Base-by-base conservation (phyloP, 2,797 vertebrate species). In the Pipistrellus pipistrellus region DNA sequence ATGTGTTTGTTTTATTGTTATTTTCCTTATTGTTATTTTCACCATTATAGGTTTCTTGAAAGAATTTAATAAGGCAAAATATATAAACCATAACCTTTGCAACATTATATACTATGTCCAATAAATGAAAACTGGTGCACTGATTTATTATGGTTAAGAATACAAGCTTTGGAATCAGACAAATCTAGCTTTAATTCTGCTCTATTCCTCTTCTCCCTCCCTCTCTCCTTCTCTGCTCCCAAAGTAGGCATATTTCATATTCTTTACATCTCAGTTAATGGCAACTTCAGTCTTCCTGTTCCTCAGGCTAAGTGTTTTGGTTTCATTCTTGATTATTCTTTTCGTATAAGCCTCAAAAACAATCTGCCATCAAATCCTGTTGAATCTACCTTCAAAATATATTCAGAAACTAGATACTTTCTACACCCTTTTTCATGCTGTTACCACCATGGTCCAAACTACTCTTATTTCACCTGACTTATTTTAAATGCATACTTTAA, bases 341-440 rank as follows among this genome's bases (percentile, higher is more conserved):
- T 85, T 57, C 59, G 46, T 53, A 38, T 2, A 86, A 78, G 44
- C 11, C 41, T 89, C 32, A 81, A 23, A 82, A 83, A 55, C 18
- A 82, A 44, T 44, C 44, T 44, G 44, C 44, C 44, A 62, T n/a
- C 14, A n/a, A n/a, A 64, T 64, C 30, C 30, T 87, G 2, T 88
- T 91, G 20, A 44, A 77, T 71, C 17, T 68, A 62, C 6, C 20
- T 78, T 89, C 71, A 91, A 86, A 88, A 83, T 62, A 68, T 62
- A 68, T 35, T 59, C 38, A 46, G 32, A 88, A 87, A 44, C 44
- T 41, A 82, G 62, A 10, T 18, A 32, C 25, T 30, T 76, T 82
- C 66, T 41, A 53, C n/a, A 41, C 32, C 5, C 4, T 2, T 10
- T 44, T 4, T 1, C 3, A 64, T 46, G 30, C 27, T 8, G 30